Base-by-base conservation (phyloP, 2,888 invertebrate species). In the Tyria jacobaeae region DNA sequence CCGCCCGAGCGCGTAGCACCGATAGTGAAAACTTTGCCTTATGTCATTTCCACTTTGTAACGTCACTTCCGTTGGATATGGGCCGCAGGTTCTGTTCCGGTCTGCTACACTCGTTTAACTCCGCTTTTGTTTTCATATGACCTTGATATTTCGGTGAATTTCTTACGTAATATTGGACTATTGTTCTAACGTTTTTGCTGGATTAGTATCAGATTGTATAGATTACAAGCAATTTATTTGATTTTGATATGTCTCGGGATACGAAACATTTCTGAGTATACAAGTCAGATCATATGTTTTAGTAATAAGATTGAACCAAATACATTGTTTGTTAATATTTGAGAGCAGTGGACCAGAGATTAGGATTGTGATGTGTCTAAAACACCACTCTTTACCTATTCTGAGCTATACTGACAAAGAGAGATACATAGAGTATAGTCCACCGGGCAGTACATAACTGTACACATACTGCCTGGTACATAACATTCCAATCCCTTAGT, bases 91-190 rank as follows among this genome's bases (percentile, higher is more conserved):
- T 80, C 77, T 73, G 91, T 88, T 85, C 86, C 85, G 85, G 87
- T 91, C 87, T 84, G 89, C 75, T 87, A 85, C 79, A 65, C 76
- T 68, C 84, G 81, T 86, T 89, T 89, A 86, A 86, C 71, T 82
- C 89, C 85, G 87, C 88, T 89, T 89, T 90, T 89, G 85, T 88
- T 91, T 88, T 87, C 83, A 64, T 80, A 73, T 79, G 88, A 88
- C 92, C 92, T 92, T 92, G 90, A 70, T 68, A 71, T 74, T 78
- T 73, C 62, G 73, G 53, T 69, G 70, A 75, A 76, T 76, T 76
- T 68, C 59, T 87, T 88, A 81, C 82, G 82, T 84, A 84, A 87
- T 65, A 67, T 58, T 58, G 49, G 57, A 0, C 75, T 70, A 82
- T 82, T 84, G 83, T 82, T 80, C 76, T 66, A 48, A 50, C 25